These are phyloP conservation scores for Hylaea fasciaria DNA, from an alignment of 2,888 invertebrate species.

Conservation along the genomic window DNA sequence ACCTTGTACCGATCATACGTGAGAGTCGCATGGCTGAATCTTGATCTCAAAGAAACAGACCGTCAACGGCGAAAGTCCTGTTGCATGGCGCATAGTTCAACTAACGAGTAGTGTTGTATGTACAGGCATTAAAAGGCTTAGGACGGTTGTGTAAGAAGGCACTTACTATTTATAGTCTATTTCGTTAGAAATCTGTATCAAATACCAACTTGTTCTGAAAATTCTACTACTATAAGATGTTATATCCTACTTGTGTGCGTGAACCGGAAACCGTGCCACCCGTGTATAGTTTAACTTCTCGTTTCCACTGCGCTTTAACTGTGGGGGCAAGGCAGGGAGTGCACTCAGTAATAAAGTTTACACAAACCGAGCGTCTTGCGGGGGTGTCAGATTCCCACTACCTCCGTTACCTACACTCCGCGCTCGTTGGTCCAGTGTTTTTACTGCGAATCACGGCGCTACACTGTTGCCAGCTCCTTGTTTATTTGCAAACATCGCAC, in stretches of 20 bases:
- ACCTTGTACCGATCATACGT: too few relatives aligned
- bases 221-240: too few relatives aligned
- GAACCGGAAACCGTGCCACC: background rate
- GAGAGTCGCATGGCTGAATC: too few relatives aligned
- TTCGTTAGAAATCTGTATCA: too few relatives aligned
- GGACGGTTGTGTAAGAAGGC: too few relatives aligned
- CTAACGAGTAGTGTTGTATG: too few relatives aligned
- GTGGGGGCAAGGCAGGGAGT: conserved; percentile 50
- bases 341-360: conserved; percentile 82
- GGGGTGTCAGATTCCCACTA: conserved; percentile 69
- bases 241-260: conserved; percentile 7
- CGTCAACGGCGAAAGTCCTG: too few relatives aligned
- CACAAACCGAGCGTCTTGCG: conserved; percentile 72
- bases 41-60: too few relatives aligned
- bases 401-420: conserved; percentile 49
- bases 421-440: conserved; percentile 74
- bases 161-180: too few relatives aligned
- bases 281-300: conserved; percentile 27
- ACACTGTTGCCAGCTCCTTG: conserved; percentile 72
- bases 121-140: too few relatives aligned
- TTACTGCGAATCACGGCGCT: conserved; percentile 76
- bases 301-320: conserved; percentile 14
- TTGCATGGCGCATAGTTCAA: too few relatives aligned
- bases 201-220: too few relatives aligned
- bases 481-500: conserved; percentile 74